Evolutionary conservation across 2,113 vertebrate species (phyloP).

Genomic region (Galemys pyrenaicus): DNA sequence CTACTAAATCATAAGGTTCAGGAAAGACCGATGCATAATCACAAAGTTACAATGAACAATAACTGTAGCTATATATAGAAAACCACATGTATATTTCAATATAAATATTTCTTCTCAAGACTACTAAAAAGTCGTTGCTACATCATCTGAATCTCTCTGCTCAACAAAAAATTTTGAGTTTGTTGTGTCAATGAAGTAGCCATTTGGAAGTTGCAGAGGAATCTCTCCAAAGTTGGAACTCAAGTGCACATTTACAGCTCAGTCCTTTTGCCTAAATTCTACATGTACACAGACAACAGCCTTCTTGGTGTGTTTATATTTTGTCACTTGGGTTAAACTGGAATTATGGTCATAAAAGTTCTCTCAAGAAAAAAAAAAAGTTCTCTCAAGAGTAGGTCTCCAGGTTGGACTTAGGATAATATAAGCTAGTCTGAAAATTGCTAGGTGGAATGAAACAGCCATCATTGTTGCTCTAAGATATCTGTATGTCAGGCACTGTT

Average conservation of each 20-base stretch:
- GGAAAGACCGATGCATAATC: conserved; percentile 3
- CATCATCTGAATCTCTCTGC: not conserved
- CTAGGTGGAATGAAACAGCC: not conserved
- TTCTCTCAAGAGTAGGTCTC: too few species aligned
- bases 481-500: not conserved
- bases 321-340: not conserved
- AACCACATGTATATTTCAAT: not conserved
- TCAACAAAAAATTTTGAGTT: not conserved
- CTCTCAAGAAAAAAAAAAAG: too few species aligned
- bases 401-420: not conserved
- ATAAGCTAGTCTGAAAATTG: not conserved
- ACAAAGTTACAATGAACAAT: not conserved
- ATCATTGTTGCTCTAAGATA: not conserved
- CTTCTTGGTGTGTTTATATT: not conserved
- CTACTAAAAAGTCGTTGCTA: not conserved
- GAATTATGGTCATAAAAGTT: not conserved
- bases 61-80: conserved; percentile 3
- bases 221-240: not conserved
- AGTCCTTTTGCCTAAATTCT: not conserved
- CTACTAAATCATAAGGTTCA: not conserved
- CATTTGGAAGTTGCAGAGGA: not conserved
- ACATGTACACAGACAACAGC: not conserved
- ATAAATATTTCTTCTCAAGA: not conserved
- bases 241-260: not conserved
- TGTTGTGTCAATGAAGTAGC: not conserved